Conservation (phyloP, 2,888 invertebrate species). For the Papilio elwesi region DNA sequence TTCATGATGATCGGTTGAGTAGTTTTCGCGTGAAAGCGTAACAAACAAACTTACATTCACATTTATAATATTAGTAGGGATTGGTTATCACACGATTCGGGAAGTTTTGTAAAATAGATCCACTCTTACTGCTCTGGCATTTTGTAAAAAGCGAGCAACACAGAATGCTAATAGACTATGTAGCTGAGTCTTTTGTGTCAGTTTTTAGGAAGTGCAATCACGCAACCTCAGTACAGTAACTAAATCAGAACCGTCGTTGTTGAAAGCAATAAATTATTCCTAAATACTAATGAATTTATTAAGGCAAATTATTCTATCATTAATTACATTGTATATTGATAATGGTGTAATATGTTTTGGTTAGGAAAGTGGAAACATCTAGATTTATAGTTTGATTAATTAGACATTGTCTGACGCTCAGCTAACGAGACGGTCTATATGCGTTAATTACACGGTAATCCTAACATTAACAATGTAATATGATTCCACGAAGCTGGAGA, state of each 20-base stretch:
- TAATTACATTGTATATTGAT: neutral
- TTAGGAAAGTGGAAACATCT: slow-evolving; percentile 23
- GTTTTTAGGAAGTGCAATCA: no score
- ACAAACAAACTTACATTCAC: no score
- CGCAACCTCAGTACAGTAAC: no score
- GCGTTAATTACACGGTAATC: slow-evolving; percentile 38
- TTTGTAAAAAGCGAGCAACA: no score
- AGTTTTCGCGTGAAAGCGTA: no score
- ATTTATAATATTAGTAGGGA: no score
- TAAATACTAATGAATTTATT: neutral
- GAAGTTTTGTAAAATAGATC: no score
- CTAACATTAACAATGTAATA: slow-evolving; percentile 40
- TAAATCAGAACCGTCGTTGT: neutral
- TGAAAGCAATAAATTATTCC: neutral
- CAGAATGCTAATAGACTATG: no score
- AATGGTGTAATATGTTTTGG: slow-evolving; percentile 10
- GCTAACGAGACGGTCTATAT: slow-evolving; percentile 35
- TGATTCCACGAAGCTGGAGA: slow-evolving; percentile 17
- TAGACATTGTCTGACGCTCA: slow-evolving; percentile 20
- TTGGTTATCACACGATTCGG: no score
- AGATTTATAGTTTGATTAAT: slow-evolving; percentile 34
- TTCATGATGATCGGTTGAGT: no score
- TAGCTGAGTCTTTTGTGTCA: no score
- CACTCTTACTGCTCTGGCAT: no score
- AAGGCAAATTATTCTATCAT: neutral